Base-by-base conservation (phyloP, 2,797 vertebrate genomes). In the Lates japonicus region DNA sequence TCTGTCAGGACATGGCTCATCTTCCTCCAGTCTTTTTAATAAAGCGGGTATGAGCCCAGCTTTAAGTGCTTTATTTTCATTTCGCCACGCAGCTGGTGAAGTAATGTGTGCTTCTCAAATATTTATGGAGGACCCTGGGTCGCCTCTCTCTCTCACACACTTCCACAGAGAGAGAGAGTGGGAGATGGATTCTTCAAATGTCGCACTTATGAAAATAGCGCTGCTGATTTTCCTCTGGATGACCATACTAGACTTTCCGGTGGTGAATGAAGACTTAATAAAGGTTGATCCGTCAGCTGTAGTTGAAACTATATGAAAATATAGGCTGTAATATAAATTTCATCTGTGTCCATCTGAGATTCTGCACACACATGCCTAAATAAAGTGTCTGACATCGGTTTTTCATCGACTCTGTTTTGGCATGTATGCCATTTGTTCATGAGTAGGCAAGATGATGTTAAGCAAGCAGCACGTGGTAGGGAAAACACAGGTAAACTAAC, bases 11-110 rank as follows among this genome's bases (percentile, higher is more conserved):
- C 76, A 71, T 78, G 72, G 55, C 65, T 89, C 84, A 83, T 87
- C 74, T 65, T 76, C 71, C 64, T 73, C n/a, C 37, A 31, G 73
- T 86, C 62, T 88, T 89, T 93, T 93, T 92, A 92, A 91, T 92
- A 91, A n/a, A 90, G 78, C 75, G 49, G 55, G 77, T 69, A 82
- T 82, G 85, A 92, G 74, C 77, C 29, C 2, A 17, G 81, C 83
- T 92, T 90, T 82, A 90, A 90, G 87, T 87, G 85, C 86, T 92
- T 89, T 91, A 85, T 91, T 92, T 91, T 92, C 84, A 91, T 93
- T 92, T 90, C 0, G 33, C 73, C 19, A 14, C 80, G 72, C 72
- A 83, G 86, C 85, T 69, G 78, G 51, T 61, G 66, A 85, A 78
- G 74, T 86, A 71, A 87, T 84, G 86, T n/a, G n/a, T 63, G 70